Evolutionary conservation across 2,888 invertebrate species (phyloP), one percentile per base, ranked within the genome.

Genomic region (Muschampia plurimacula): DNA sequence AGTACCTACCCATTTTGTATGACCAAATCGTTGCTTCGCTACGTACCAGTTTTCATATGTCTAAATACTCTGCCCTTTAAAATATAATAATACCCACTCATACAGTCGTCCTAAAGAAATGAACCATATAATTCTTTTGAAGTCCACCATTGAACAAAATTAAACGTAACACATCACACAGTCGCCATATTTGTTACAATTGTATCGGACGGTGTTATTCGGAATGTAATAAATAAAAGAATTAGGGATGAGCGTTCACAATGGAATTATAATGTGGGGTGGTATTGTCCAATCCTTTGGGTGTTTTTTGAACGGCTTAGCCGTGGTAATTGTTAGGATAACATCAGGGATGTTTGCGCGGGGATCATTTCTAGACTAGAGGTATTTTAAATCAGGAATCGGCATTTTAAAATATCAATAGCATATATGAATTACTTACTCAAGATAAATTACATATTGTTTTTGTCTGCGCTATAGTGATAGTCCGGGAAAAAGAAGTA

Each of bases 321-420:
- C 77, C 80, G 77, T 79, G 74, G 82, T 82, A 82, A 82, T 82
- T 81, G 81, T 81, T 76, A 74, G 80, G 78, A 80, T 81, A 81
- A 82, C 80, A 73, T 70, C 70, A 65, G 77, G 78, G 74, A 75
- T 71, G 74, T 78, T 79, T 75, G 76, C 75, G 73, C 74, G 74
- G 72, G 74, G 69, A 70, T 44, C 69, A 22, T 41, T 55, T 70
- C 44, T 49, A 66, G 57, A 22, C 59, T 70, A 15, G 62, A 62
- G 66, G 22, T 52, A 39, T 67, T 69, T 72, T 62, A 39, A 55
- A 59, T 28, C 57, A 63, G 62, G 57, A 57, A 59, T 67, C 28
- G 67, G 10, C 66, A 36, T 59, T 28, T 67, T 44, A 32, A 32
- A 22, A 32, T 32, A 32, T 4, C 32, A 32, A 32, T 32, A 32